Conservation (phyloP, 2,797 vertebrate genomes). For the Platyrinchus mystaceus region DNA sequence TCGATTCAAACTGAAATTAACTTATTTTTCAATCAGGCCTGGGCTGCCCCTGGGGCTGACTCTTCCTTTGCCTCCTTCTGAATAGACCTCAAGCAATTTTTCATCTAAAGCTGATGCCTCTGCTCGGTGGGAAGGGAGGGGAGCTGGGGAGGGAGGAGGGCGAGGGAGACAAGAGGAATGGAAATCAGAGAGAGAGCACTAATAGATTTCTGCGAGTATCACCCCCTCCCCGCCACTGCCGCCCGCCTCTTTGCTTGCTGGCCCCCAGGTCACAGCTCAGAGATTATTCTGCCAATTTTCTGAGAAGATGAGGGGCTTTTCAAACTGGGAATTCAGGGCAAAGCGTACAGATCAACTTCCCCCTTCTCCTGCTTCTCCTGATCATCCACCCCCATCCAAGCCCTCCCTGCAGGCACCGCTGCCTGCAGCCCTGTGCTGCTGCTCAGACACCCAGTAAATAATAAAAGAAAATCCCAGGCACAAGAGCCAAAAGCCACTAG, state of each 20-base stretch:
- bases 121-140: slow-evolving; percentile 52
- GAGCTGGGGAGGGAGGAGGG: background rate
- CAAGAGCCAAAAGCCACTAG: background rate
- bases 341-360: background rate
- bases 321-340: slow-evolving; percentile 48
- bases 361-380: background rate
- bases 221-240: background rate
- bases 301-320: slow-evolving; percentile 40
- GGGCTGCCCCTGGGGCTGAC: slow-evolving; percentile 91
- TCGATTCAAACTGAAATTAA: slow-evolving; percentile 99
- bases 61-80: slow-evolving; percentile 88
- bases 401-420: background rate
- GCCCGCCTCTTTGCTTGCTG: background rate
- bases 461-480: slow-evolving; percentile 35
- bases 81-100: slow-evolving; percentile 91
- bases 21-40: slow-evolving; percentile 99
- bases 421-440: background rate
- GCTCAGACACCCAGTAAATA: slow-evolving; percentile 31
- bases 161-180: slow-evolving; percentile 57
- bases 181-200: slow-evolving; percentile 46
- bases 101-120: slow-evolving; percentile 84
- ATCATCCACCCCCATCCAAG: background rate
- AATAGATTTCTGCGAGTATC: slow-evolving; percentile 60
- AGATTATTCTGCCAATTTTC: slow-evolving; percentile 59
- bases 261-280: slow-evolving; percentile 28